Percentiles rank a stretch among this genome's conserved stretches.
These are phyloP conservation scores for Choreutis nemorana DNA, from an alignment of 2,888 invertebrate genomes.

Conservation along the genomic window DNA sequence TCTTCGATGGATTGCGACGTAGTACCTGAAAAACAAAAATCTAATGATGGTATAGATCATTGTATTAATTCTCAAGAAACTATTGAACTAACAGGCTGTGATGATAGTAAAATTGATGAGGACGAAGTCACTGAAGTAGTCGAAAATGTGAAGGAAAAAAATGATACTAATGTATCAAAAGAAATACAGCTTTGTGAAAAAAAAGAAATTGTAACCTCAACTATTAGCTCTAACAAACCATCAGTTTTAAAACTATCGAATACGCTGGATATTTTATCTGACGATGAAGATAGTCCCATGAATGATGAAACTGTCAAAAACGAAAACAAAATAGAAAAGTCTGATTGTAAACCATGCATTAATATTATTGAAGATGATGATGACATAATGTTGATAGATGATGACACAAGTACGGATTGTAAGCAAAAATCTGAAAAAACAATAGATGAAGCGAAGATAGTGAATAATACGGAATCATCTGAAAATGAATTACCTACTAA, in stretches of 20 bases:
- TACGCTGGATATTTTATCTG: slow-evolving; percentile 45
- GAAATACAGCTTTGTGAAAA: neutral
- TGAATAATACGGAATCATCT: too few relatives aligned
- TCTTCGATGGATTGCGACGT: neutral
- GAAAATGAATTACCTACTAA: too few relatives aligned
- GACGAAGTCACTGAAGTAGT: neutral
- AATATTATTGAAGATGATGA: slow-evolving; percentile 45
- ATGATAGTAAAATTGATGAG: neutral
- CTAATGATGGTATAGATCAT: neutral
- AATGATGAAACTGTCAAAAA: slow-evolving; percentile 9
- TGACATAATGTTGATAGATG: slow-evolving; percentile 53
- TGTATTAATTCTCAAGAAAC: neutral
- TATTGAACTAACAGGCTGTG: neutral
- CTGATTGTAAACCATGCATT: slow-evolving; percentile 29
- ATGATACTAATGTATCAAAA: neutral
- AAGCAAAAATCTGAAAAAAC: slow-evolving; percentile 11
- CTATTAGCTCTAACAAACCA: slow-evolving; percentile 12
- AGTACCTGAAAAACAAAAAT: neutral
- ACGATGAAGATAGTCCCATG: slow-evolving; percentile 35
- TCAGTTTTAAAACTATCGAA: slow-evolving; percentile 34
- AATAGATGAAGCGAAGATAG: slow-evolving; percentile 8
- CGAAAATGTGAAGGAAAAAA: neutral
- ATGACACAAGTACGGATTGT: slow-evolving; percentile 24
- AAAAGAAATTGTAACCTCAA: slow-evolving; percentile 1
- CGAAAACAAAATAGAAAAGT: slow-evolving; percentile 5